These are phyloP conservation scores for Scrobipalpa atriplicella DNA, from an alignment of 2,888 invertebrate genomes.

Conservation along the genomic window DNA sequence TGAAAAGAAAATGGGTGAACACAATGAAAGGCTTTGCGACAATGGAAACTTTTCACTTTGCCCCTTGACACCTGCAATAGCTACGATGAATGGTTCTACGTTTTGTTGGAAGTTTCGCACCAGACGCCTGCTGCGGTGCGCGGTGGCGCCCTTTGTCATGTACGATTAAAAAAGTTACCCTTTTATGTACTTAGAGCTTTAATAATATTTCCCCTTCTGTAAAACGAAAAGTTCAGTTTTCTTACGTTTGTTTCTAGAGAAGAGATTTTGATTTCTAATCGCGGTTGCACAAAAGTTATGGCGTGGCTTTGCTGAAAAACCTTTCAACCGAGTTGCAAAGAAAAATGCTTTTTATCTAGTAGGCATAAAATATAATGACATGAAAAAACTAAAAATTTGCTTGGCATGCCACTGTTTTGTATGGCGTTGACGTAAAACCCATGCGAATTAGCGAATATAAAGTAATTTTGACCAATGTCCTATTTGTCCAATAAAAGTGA, in stretches of 20 bases:
- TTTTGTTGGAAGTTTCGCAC: slow-evolving; percentile 48
- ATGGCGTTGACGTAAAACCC: too few relatives aligned
- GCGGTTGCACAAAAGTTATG: background rate
- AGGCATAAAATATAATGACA: too few relatives aligned
- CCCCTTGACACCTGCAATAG: slow-evolving; percentile 63
- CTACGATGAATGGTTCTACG: slow-evolving; percentile 58
- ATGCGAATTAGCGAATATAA: too few relatives aligned
- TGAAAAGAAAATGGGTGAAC: slow-evolving; percentile 59
- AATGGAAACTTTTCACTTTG: slow-evolving; percentile 65
- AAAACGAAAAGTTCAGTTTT: slow-evolving; percentile 31
- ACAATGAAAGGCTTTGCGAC: slow-evolving; percentile 52
- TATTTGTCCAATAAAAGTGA: too few relatives aligned
- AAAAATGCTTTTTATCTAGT: too few relatives aligned
- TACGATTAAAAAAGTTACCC: slow-evolving; percentile 67
- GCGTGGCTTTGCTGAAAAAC: background rate
- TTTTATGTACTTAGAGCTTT: slow-evolving; percentile 48
- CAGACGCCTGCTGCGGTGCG: slow-evolving; percentile 41
- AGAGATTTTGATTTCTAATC: background rate
- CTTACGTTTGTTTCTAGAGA: background rate
- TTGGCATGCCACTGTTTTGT: too few relatives aligned
- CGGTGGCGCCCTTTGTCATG: slow-evolving; percentile 55
- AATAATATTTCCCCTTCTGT: slow-evolving; percentile 45
- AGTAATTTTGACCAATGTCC: too few relatives aligned
- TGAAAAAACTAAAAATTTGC: too few relatives aligned
- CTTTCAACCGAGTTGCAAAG: too few relatives aligned